Evolutionary conservation across 2,888 invertebrate species (phyloP).

Genomic region (Aradus depressus): DNA sequence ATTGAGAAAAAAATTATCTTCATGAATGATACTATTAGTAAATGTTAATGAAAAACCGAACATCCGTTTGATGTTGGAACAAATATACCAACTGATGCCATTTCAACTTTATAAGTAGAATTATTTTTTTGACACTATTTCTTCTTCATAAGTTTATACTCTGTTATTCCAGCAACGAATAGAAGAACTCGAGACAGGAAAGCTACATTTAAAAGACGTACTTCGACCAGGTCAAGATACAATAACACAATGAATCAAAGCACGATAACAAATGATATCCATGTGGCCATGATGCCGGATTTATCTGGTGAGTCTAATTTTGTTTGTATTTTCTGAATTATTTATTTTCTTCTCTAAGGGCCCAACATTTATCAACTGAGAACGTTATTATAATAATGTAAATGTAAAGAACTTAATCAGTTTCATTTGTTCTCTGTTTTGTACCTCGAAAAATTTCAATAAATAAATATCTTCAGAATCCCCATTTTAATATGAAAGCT

Average conservation of each 20-base stretch:
- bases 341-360: too few relatives aligned
- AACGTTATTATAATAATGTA: not conserved
- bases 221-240: slow-evolving; percentile 46
- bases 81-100: too few relatives aligned
- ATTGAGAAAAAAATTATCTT: too few relatives aligned
- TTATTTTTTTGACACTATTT: too few relatives aligned
- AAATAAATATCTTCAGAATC: too few relatives aligned
- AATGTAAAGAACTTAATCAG: not conserved
- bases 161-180: slow-evolving; percentile 45
- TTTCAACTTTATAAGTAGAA: too few relatives aligned
- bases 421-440: not conserved
- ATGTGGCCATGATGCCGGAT: slow-evolving; percentile 69
- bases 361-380: too few relatives aligned
- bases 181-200: slow-evolving; percentile 30
- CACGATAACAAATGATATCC: slow-evolving; percentile 49
- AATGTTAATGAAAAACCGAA: too few relatives aligned
- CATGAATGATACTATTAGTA: too few relatives aligned
- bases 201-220: slow-evolving; percentile 31
- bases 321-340: not conserved
- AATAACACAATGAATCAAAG: slow-evolving; percentile 47
- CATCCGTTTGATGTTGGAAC: too few relatives aligned
- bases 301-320: slow-evolving; percentile 46
- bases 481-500: too few relatives aligned
- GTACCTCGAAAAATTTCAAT: too few relatives aligned
- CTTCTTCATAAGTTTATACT: not conserved